Base-by-base conservation (phyloP, 2,888 invertebrate genomes). In the Laspeyria flexula region DNA sequence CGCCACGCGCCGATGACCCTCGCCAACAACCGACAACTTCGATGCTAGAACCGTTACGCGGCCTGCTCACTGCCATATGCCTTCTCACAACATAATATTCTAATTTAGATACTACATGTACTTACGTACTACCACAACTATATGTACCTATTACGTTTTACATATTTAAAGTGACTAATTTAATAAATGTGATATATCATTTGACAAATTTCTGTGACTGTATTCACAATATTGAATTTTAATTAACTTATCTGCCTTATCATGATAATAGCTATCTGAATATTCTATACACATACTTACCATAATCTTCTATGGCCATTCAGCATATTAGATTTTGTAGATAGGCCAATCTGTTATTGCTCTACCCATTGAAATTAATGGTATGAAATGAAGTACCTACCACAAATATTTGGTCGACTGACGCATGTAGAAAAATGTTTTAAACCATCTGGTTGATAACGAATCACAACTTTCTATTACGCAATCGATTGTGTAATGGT, bases 1-100 rank as follows among this genome's bases (percentile, higher is more conserved):
- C 90, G 88, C 88, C 85, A 89, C 86, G 88, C 90, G 83, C 86
- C 83, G 88, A 86, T 88, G 88, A 89, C 87, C 88, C 83, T 70
- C 71, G 72, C 75, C 74, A 75, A 75, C 67, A 56, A 55, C 74
- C 73, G 74, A 77, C 67, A 55, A 59, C 74, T 73, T 63, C 67
- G 65, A 76, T 73, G 65, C 66, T 65, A 71, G 66, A 65, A 71
- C 74, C 71, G 75, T 69, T 75, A 74, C 67, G 61, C 65, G 57
- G 66, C 68, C 60, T 67, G 73, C 64, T 69, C 62, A 64, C 60
- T 55, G 66, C 71, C 69, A 59, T n/a, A n/a, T 59, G 68, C 69
- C 69, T 58, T 66, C 73, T 64, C 62, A 68, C 62, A 57, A 60
- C 55, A 69, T 64, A 77, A n/a, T n/a, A n/a, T n/a, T 78, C 76